phyloP scores from a whole-genome alignment of 2,888 invertebrate species.

The Drosophila lutescens region DNA sequence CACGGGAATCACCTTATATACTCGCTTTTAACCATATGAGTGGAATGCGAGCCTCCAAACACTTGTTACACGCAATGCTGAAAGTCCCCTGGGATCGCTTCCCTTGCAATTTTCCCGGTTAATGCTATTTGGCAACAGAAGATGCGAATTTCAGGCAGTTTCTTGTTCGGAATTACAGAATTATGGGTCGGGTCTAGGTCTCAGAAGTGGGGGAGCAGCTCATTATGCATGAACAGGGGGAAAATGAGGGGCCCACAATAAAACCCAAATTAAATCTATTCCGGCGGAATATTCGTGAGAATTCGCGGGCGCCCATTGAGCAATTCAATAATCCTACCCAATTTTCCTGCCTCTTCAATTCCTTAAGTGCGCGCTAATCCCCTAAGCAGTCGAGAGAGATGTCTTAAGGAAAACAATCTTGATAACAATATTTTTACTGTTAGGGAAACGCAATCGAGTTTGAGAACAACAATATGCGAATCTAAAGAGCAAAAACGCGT shows the following conservation, averaged over 20 bases:
- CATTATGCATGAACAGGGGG: background rate
- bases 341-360: slow-evolving; percentile 2
- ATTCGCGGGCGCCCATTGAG: background rate
- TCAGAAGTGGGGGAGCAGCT: background rate
- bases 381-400: background rate
- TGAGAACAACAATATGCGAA: background rate
- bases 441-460: background rate
- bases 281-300: background rate
- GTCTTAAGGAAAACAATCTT: slow-evolving; percentile 1
- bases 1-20: slow-evolving; percentile 46
- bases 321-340: slow-evolving; percentile 9
- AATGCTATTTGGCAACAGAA: slow-evolving; percentile 34
- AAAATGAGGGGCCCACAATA: background rate
- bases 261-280: slow-evolving; percentile 21
- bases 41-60: slow-evolving; percentile 45
- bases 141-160: slow-evolving; percentile 26
- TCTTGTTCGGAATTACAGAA: slow-evolving; percentile 25
- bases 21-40: slow-evolving; percentile 3
- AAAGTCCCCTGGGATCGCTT: slow-evolving; percentile 64
- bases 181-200: background rate
- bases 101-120: slow-evolving; percentile 57
- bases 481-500: no score
- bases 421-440: background rate
- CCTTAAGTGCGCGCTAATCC: background rate
- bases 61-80: slow-evolving; percentile 62